Percentiles rank a stretch among this genome's conserved stretches.
phyloP scores from a whole-genome alignment of 2,888 invertebrate species.

The Caenorhabditis zanzibari region DNA sequence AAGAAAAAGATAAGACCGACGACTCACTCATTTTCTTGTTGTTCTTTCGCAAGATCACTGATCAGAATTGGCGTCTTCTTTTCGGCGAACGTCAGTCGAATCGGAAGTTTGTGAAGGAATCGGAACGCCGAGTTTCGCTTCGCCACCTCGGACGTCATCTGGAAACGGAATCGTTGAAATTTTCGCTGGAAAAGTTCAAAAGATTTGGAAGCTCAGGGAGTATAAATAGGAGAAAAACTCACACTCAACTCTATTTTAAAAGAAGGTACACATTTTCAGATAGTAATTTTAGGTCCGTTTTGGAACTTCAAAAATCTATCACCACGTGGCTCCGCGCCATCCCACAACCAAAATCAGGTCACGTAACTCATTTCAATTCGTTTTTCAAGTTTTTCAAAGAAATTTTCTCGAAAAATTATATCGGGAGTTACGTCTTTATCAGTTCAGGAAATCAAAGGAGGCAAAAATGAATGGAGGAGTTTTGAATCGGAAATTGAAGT shows the following conservation, averaged over 20 bases:
- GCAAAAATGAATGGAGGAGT: slow-evolving; percentile 1
- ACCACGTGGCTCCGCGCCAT: background rate
- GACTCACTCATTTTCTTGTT: slow-evolving; percentile 53
- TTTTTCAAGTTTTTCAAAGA: slow-evolving; percentile 3
- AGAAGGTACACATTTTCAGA: too few relatives aligned
- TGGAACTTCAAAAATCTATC: too few relatives aligned
- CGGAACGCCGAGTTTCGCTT: slow-evolving; percentile 45
- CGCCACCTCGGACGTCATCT: slow-evolving; percentile 33
- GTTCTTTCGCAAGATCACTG: slow-evolving; percentile 49
- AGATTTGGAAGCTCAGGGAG: background rate
- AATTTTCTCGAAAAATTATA: background rate
- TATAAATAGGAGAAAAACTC: background rate
- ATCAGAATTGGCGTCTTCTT: slow-evolving; percentile 39
- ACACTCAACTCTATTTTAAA: background rate
- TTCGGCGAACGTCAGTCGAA: slow-evolving; percentile 53
- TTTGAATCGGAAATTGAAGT: too few relatives aligned
- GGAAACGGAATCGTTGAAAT: background rate
- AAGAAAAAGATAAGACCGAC: slow-evolving; percentile 2
- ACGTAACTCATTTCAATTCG: slow-evolving; percentile 5
- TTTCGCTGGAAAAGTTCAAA: background rate
- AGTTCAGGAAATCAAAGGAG: slow-evolving; percentile 8
- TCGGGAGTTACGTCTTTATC: background rate
- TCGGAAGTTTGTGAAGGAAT: slow-evolving; percentile 62
- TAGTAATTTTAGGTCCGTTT: too few relatives aligned
- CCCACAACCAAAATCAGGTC: background rate